phyloP scores from a whole-genome alignment of 2,113 vertebrate species.

The Speoplatyrhinus poulsoni region DNA sequence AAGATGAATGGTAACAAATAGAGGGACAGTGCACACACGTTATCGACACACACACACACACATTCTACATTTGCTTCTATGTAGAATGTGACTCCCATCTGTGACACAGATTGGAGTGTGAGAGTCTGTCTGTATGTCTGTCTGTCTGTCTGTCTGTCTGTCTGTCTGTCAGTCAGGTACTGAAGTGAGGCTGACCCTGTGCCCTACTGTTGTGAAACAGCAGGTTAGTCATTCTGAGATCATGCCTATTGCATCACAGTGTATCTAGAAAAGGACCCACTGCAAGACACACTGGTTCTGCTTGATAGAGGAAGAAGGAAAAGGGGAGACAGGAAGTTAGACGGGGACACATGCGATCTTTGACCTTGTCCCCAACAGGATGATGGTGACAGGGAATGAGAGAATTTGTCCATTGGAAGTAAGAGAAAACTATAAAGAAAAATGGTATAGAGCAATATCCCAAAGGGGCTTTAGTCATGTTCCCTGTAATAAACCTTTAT shows the following conservation, averaged over 20 bases:
- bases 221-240: neutral
- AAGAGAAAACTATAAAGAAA: neutral
- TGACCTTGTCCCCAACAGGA: slow-evolving; percentile 73
- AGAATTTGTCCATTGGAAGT: slow-evolving; percentile 41
- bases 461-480: neutral
- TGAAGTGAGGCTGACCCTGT: too few species aligned
- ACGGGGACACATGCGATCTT: slow-evolving; percentile 73
- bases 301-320: slow-evolving; percentile 65
- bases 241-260: neutral
- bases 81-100: too few species aligned
- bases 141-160: neutral
- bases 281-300: slow-evolving; percentile 29
- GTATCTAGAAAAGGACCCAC: neutral
- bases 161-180: neutral
- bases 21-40: too few species aligned
- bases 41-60: too few species aligned
- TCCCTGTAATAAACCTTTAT: neutral
- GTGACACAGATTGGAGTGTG: too few species aligned
- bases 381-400: slow-evolving; percentile 56
- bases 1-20: neutral
- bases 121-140: neutral
- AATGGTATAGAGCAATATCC: neutral
- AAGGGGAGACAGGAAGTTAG: slow-evolving; percentile 67
- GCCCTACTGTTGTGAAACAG: too few species aligned
- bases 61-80: too few species aligned